Evolutionary conservation across 2,113 vertebrate species (phyloP), one percentile per base, ranked within the genome.

Genomic region (Callospermophilus lateralis): DNA sequence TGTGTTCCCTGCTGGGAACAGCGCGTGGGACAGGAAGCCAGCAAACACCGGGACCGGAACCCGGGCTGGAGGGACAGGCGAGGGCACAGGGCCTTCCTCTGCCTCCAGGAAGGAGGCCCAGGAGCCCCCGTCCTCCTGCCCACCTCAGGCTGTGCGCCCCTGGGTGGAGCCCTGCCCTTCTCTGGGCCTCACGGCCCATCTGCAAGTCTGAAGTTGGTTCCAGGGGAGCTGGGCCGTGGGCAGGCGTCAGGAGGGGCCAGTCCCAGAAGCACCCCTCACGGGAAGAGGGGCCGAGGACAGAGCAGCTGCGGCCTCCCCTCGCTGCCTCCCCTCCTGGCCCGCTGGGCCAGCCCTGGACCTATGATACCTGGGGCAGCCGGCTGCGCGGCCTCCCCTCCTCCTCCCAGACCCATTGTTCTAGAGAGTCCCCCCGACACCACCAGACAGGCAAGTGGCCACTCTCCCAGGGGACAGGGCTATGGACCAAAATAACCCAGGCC

Each of bases 341-440:
- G 20, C 24, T 61, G 48, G 61, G 58, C 24, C 70, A 22, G 34
- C 70, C 39, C n/a, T 3, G 13, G 68, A 13, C n/a, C 30, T 24
- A 26, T 39, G 1, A 80, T 96, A 97, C 95, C 97, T 95, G 97
- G 84, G 83, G 58, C 51, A 61, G 63, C 95, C 94, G 63, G 92
- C 94, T 94, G 92, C 34, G 0, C 0, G 24, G 17, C 32, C 30
- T 22, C 20, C 12, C 11, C n/a, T 42, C 73, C 88, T 72, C 48
- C 67, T 32, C 70, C 19, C 5, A 0, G 61, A 48, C 73, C 65
- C 96, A 97, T 97, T 98, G 97, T 98, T 97, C 95, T 65, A 17
- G 93, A 84, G 87, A 61, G 45, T 0, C 55, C 39, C 67, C 37
- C 48, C 26, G n/a, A 42, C 30, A 73, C 61, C 42, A 77, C 83